Base-by-base conservation (phyloP, 2,797 vertebrate species). In the Hemitrygon akajei region DNA sequence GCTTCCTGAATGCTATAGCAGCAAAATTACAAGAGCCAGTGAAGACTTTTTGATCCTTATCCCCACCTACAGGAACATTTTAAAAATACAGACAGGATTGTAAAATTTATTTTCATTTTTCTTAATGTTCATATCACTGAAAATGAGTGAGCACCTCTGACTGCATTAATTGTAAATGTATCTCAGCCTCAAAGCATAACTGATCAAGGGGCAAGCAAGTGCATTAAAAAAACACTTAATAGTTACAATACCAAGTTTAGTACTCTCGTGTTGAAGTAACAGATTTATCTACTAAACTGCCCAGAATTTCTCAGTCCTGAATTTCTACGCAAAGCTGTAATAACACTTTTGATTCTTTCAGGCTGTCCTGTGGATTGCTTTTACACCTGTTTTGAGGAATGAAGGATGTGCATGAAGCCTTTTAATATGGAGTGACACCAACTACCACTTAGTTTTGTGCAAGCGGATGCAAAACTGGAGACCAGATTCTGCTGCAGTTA, bases 41-140 rank as follows among this genome's bases (percentile, higher is more conserved):
- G 20, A 47, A 56, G 25, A 75, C 37, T 92, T 92, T 16, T 69
- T 12, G 27, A 93, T 3, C 73, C 66, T 92, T 71, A 73, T 93
- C 66, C 76, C 91, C 91, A 93, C 73, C 73, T 93, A 93, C 73
- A 93, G 73, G 91, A 14, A 93, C 30, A 76, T 56, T 34, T 6
- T 76, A 76, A 93, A 73, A 75, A 93, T 93, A 93, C 91, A 93
- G 40, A 56, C n/a, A 37, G 3, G 27, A 30, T 22, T 75, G 71
- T 56, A 25, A 27, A 2, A 3, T 66, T 87, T 87, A 87, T 63
- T 89, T 60, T 25, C 25, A 25, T 7, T 7, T n/a, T 56, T 47
- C 86, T 92, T 76, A 76, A 1, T 40, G 11, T 58, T 56, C 47
- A 76, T 40, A 56, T 58, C 27, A 93, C 18, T 75, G 69, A 58